phyloP scores from a whole-genome alignment of 2,888 invertebrate species.

The Ochropleura leucogaster region DNA sequence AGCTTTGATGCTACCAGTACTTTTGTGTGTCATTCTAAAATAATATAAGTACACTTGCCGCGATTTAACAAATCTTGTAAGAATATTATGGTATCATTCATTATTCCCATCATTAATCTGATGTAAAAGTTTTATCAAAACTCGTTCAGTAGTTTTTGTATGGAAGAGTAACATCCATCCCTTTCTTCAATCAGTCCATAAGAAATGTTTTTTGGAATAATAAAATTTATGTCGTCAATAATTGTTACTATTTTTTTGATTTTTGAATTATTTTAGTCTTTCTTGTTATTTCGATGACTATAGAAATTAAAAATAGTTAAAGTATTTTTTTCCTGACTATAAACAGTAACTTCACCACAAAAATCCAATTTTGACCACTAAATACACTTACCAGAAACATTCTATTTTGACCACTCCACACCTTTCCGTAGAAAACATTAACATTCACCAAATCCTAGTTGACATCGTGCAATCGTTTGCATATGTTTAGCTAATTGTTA shows the following conservation, averaged over 20 bases:
- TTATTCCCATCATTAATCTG: too few relatives aligned
- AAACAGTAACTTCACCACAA: not conserved
- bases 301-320: too few relatives aligned
- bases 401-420: slow-evolving; percentile 32
- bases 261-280: too few relatives aligned
- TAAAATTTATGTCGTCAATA: not conserved
- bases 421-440: slow-evolving; percentile 62
- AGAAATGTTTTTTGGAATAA: not conserved
- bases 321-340: not conserved
- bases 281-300: too few relatives aligned
- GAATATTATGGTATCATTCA: too few relatives aligned
- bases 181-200: not conserved
- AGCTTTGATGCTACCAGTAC: too few relatives aligned
- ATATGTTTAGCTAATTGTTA: slow-evolving; percentile 72
- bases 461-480: slow-evolving; percentile 68
- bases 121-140: too few relatives aligned
- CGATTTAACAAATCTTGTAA: too few relatives aligned
- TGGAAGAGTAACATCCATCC: too few relatives aligned
- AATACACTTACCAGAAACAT: not conserved
- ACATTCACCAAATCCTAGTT: slow-evolving; percentile 69
- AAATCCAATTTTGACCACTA: not conserved
- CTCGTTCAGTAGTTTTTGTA: too few relatives aligned
- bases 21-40: too few relatives aligned
- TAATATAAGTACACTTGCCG: too few relatives aligned
- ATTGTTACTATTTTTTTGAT: not conserved